These are phyloP conservation scores for Champsocephalus esox DNA, from an alignment of 2,797 vertebrate species.

Conservation along the genomic window DNA sequence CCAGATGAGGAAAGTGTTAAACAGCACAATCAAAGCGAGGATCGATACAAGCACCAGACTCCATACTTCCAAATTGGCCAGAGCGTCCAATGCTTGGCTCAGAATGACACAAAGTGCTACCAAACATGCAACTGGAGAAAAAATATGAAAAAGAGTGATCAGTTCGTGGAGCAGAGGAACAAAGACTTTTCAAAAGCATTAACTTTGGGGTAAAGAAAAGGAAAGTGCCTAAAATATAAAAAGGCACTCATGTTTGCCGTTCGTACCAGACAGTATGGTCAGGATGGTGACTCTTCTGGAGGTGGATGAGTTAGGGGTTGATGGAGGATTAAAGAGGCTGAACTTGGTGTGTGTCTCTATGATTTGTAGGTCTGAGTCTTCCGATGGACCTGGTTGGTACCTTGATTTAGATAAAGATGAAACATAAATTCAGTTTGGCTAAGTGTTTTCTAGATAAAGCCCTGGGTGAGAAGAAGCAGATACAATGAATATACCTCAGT, in stretches of 20 bases:
- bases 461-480: background rate
- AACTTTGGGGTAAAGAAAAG: background rate
- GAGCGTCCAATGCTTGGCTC: conserved; percentile 68
- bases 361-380: conserved; percentile 59
- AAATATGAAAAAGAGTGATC: background rate
- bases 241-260: background rate
- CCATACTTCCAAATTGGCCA: conserved; percentile 76
- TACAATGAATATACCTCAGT: conserved; percentile 82
- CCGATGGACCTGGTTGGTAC: conserved; percentile 72
- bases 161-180: background rate
- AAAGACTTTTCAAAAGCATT: background rate
- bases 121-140: conserved; percentile 77
- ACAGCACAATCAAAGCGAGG: conserved; percentile 70
- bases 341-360: conserved; percentile 49
- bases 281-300: conserved; percentile 78
- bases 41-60: conserved; percentile 78
- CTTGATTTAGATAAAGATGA: conserved; percentile 64
- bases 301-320: conserved; percentile 70
- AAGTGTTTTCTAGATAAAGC: background rate
- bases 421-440: background rate
- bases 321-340: conserved; percentile 71
- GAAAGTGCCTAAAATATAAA: no score
- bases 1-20: conserved; percentile 83
- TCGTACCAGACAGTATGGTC: conserved; percentile 77
- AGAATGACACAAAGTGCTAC: conserved; percentile 76